These are phyloP conservation scores for Erynnis tages DNA, from an alignment of 2,888 invertebrate species.

Conservation along the genomic window DNA sequence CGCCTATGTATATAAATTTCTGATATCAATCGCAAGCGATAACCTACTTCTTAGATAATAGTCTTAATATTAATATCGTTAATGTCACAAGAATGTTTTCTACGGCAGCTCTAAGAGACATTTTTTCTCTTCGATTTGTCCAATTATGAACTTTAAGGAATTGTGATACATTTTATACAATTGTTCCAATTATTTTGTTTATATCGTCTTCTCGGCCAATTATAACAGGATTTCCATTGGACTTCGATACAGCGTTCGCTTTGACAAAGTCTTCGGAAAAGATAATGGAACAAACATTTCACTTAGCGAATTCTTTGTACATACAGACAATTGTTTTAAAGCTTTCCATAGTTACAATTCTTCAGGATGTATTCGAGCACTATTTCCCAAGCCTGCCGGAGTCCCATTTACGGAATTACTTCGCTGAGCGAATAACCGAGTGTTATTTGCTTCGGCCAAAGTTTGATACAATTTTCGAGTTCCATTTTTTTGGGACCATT, in stretches of 20 bases:
- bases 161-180: neutral
- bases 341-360: conserved; percentile 22
- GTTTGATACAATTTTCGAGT: conserved; percentile 30
- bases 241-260: neutral
- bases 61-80: too few species aligned
- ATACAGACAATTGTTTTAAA: conserved; percentile 24
- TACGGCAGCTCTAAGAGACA: too few species aligned
- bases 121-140: neutral
- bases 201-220: neutral
- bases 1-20: too few species aligned
- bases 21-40: too few species aligned
- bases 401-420: conserved; percentile 60
- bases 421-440: conserved; percentile 47
- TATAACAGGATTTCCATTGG: neutral
- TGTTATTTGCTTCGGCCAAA: conserved; percentile 35
- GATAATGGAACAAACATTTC: conserved; percentile 3
- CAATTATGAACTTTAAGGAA: neutral
- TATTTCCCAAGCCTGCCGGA: conserved; percentile 40
- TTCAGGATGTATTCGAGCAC: conserved; percentile 27
- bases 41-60: too few species aligned
- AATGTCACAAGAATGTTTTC: too few species aligned
- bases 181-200: conserved; percentile 10
- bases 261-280: neutral
- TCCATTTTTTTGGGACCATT: conserved; percentile 30
- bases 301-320: conserved; percentile 18